Conservation (phyloP, 2,113 vertebrate species). For the Fulmarus glacialis region DNA sequence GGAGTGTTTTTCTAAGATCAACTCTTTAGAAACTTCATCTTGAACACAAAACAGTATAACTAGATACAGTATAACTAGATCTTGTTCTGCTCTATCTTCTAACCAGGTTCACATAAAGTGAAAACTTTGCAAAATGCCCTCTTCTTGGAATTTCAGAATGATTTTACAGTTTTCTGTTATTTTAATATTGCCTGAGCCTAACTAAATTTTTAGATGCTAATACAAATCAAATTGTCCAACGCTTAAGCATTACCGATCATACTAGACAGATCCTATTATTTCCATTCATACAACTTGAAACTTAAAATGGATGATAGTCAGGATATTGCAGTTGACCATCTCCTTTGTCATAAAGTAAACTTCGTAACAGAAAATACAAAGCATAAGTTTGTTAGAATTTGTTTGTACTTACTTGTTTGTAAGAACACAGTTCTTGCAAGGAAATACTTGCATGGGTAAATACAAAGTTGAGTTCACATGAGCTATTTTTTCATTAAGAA, state of each 20-base stretch:
- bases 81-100: background rate
- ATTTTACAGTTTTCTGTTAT: background rate
- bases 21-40: background rate
- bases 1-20: background rate
- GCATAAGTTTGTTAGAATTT: background rate
- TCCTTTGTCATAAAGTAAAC: background rate
- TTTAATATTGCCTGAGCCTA: background rate
- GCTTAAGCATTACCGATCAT: background rate
- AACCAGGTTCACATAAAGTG: background rate
- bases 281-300: background rate
- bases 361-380: background rate
- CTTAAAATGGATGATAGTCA: background rate
- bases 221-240: background rate
- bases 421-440: background rate
- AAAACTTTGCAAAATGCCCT: background rate
- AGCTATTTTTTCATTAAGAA: background rate
- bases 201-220: background rate
- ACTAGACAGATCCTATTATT: background rate
- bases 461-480: background rate
- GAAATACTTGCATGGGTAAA: background rate
- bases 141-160: background rate
- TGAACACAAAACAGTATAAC: background rate
- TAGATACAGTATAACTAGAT: background rate
- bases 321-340: background rate
- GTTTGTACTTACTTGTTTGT: background rate